Conservation (phyloP, 2,888 invertebrate genomes). For the Podotricha telesiphe region DNA sequence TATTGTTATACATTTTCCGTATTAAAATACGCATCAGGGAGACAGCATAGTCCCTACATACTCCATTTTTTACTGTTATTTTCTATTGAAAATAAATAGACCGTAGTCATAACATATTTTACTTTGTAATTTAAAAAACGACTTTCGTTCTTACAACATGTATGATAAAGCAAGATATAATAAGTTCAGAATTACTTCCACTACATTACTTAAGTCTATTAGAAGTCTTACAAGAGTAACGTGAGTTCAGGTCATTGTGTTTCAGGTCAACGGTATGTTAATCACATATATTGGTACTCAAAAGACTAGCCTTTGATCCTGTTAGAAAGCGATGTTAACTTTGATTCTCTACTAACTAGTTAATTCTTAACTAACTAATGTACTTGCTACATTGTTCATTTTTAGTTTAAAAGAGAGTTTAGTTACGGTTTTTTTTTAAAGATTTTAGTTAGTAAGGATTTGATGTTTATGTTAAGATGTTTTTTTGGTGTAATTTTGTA, state of each 20-base stretch:
- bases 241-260: conserved; percentile 24
- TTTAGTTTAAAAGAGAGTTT: neutral
- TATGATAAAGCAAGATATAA: too few species aligned
- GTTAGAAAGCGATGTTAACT: conserved; percentile 23
- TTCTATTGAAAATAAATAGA: too few species aligned
- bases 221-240: conserved; percentile 28
- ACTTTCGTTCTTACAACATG: too few species aligned
- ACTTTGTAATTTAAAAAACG: too few species aligned
- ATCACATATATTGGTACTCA: conserved; percentile 18
- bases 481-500: too few species aligned
- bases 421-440: neutral
- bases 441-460: too few species aligned
- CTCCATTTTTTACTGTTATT: too few species aligned
- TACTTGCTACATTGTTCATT: neutral
- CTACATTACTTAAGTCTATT: conserved; percentile 21
- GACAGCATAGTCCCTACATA: too few species aligned
- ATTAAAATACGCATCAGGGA: too few species aligned
- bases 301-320: conserved; percentile 24
- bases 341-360: conserved; percentile 6
- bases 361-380: neutral
- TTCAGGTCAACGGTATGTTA: conserved; percentile 24
- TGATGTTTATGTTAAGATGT: too few species aligned
- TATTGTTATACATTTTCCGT: too few species aligned
- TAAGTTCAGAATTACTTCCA: conserved; percentile 4
- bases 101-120: too few species aligned